Evolutionary conservation across 2,888 invertebrate genomes (phyloP), one percentile per base, ranked within the genome.

Genomic region (Timema podura): DNA sequence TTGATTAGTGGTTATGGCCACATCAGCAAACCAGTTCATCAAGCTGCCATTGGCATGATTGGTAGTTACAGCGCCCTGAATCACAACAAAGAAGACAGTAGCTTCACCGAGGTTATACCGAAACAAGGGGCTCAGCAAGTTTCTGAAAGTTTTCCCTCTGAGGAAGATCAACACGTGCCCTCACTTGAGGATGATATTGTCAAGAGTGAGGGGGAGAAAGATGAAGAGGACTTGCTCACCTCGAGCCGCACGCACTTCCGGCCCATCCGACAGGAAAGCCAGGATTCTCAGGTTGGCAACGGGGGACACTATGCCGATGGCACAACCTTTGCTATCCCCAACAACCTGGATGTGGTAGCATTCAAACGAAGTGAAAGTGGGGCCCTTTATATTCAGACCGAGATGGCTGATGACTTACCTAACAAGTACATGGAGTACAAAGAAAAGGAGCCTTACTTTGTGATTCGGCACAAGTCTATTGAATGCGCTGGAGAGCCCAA

Each of bases 241-340:
- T 91, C 93, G 8, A 85, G 89, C 74, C 88, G 88, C 74, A 93
- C 93, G 71, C 94, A 95, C 82, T 94, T 95, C 83, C 87, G 89
- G 75, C 93, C 94, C 15, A 93, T 94, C 76, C 86, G 87, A 76
- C 86, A 86, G 76, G 75, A 79, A 65, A 79, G 78, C 54, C 79
- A 78, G 54, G 80, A 80, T 57, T 79, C 72, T 54, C 72, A 72
- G 15, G 70, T 57, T 80, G 78, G 77, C 71, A 81, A 81, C 68
- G 85, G 86, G 79, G 81, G 81, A 48, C 79, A 81, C 68, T 86
- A 85, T 78, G 87, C 85, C 48, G 91, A 92, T 81, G 92, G 92
- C 67, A 88, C 89, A 76, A 89, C 89, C 15, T 92, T 92, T 81
- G 85, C 88, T 74, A 88, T 91, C 3, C 80, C 82, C 71, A 81